Conservation (phyloP, 2,113 vertebrate genomes). For the Melospiza melodia region DNA sequence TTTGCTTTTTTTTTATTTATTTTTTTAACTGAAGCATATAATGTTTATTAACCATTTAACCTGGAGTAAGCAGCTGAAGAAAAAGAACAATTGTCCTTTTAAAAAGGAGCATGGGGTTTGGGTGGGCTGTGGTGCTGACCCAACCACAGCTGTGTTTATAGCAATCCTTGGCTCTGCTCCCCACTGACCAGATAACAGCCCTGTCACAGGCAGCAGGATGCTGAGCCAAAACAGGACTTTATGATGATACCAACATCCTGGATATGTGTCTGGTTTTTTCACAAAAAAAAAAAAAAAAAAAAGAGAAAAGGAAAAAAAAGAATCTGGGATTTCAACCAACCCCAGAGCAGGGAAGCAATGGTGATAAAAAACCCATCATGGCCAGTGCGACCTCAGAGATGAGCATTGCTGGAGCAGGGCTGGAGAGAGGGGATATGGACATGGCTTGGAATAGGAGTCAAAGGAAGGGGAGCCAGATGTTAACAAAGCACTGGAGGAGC, state of each 20-base stretch:
- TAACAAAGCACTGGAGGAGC: neutral
- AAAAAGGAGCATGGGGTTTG: neutral
- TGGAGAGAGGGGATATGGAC: neutral
- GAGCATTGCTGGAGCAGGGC: neutral
- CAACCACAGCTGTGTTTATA: constrained; percentile 20
- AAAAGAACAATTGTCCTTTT: neutral
- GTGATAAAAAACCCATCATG: neutral
- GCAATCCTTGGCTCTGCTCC: constrained; percentile 21
- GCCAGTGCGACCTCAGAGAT: neutral
- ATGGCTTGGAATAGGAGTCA: neutral
- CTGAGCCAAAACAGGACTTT: constrained; percentile 48
- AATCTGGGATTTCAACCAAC: neutral
- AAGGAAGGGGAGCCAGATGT: neutral
- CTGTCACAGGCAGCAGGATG: constrained; percentile 23
- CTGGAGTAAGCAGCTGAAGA: neutral
- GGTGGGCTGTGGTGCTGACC: neutral
- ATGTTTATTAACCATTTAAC: neutral
- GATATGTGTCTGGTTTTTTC: neutral
- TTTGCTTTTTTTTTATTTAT: too few relatives aligned
- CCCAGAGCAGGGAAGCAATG: neutral
- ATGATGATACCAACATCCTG: constrained; percentile 50
- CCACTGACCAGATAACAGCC: constrained; percentile 24
- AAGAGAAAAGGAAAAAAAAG: neutral
- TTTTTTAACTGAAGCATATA: neutral
- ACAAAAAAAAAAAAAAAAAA: neutral